Evolutionary conservation across 2,888 invertebrate genomes (phyloP).

Genomic region (Apodemia zela): DNA sequence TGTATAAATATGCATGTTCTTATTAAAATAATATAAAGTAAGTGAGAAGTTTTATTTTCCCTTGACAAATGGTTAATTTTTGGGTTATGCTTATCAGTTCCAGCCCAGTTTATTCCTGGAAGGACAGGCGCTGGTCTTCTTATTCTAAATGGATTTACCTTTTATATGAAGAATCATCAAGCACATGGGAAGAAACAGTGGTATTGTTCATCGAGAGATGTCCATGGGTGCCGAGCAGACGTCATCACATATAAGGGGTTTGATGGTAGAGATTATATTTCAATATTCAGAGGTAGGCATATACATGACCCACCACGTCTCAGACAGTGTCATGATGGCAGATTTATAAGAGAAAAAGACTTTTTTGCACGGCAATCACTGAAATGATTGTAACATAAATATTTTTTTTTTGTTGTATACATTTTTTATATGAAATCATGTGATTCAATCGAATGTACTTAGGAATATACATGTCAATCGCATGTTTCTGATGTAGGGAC

Average conservation of each 20-base stretch:
- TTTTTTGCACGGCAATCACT: slow-evolving; percentile 43
- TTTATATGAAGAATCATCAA: slow-evolving; percentile 75
- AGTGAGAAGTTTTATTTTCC: slow-evolving; percentile 40
- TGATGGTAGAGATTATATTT: slow-evolving; percentile 69
- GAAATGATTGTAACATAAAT: slow-evolving; percentile 39
- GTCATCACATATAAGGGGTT: slow-evolving; percentile 69
- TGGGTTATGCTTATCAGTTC: slow-evolving; percentile 58
- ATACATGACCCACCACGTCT: slow-evolving; percentile 68
- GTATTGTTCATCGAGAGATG: slow-evolving; percentile 73
- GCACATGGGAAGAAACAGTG: slow-evolving; percentile 74
- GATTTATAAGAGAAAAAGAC: slow-evolving; percentile 69
- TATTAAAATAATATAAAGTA: slow-evolving; percentile 34
- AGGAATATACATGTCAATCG: slow-evolving; percentile 41
- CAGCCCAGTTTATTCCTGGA: slow-evolving; percentile 70
- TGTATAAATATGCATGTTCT: slow-evolving; percentile 21
- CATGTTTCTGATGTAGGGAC: slow-evolving; percentile 67
- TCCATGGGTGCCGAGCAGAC: slow-evolving; percentile 68
- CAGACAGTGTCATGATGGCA: slow-evolving; percentile 66
- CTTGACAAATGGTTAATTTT: slow-evolving; percentile 33
- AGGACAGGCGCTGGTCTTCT: slow-evolving; percentile 67
- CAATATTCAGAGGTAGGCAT: slow-evolving; percentile 67
- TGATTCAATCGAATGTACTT: slow-evolving; percentile 57
- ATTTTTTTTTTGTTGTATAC: slow-evolving; percentile 34
- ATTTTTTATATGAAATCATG: slow-evolving; percentile 45
- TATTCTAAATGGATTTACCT: slow-evolving; percentile 69